phyloP scores from a whole-genome alignment of 2,113 vertebrate species.

The Pelmatolapia mariae region DNA sequence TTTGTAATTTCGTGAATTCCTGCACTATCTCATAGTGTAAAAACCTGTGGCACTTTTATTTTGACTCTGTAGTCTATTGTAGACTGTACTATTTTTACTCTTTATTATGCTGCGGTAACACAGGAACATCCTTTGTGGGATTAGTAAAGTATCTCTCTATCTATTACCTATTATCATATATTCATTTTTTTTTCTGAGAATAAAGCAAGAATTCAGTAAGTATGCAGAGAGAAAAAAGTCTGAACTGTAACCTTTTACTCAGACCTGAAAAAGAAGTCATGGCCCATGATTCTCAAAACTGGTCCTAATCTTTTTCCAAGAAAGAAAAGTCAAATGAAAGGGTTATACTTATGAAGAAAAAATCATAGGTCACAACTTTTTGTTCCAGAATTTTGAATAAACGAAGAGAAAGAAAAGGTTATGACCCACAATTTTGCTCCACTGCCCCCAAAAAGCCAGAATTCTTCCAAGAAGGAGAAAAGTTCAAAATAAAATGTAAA shows the following conservation, averaged over 20 bases:
- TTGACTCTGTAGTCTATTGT: background rate
- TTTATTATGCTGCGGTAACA: background rate
- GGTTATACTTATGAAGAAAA: background rate
- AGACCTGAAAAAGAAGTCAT: background rate
- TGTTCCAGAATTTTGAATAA: background rate
- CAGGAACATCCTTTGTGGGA: background rate
- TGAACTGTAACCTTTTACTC: background rate
- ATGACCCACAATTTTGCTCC: background rate
- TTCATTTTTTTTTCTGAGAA: background rate
- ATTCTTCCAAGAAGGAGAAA: background rate
- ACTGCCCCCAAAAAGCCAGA: background rate
- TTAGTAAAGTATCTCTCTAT: background rate
- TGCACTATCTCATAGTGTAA: background rate
- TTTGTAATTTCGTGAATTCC: background rate
- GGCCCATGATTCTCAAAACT: background rate
- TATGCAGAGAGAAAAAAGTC: background rate
- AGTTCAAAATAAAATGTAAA: background rate
- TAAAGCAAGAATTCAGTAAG: background rate
- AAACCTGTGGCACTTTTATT: background rate
- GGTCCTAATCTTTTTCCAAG: background rate
- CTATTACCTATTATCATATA: background rate
- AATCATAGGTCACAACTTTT: background rate
- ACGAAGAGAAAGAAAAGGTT: accelerated
- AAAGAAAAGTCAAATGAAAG: background rate
- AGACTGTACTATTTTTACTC: background rate